Base-by-base conservation (phyloP, 2,113 vertebrate genomes). In the Lota lota region DNA sequence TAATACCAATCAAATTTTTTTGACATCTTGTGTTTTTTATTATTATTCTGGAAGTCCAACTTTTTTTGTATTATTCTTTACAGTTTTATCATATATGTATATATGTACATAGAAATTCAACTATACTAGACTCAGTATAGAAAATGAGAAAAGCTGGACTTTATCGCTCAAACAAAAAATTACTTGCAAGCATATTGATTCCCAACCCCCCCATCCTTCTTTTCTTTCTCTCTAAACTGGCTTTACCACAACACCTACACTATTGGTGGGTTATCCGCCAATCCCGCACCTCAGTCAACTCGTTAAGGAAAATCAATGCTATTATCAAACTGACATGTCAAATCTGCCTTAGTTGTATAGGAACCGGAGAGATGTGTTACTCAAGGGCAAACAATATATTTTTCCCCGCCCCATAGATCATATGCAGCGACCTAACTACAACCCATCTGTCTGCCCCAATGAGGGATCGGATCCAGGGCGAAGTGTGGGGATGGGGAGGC, bases 51-150 rank as follows among this genome's bases (percentile, higher is more conserved):
- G 7, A 84, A 87, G 84, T 88, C 66, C 78, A 92, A 91, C 83
- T 80, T 79, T 47, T 86, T 80, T 79, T 89, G 80, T 68, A 73
- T 69, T 58, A 71, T 79, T 87, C 83, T 89, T 86, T 90, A 89
- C 83, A 90, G 69, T 86, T 91, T 85, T 87, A 82, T 84, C 88
- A 90, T 89, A 89, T 87, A 90, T 91, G 81, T 91, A 89, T 91
- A 81, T 90, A 89, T 91, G 75, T 92, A 93, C 89, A 93, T 87
- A 89, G 83, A 80, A 87, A 90, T 85, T 90, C 73, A 72, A 78
- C 85, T 88, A 90, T 85, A 79, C 90, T 82, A 79, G 79, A 84
- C 88, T 92, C 81, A 33, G 28, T 33, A 89, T 90, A 90, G 85
- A 91, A 92, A 92, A 92, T 88, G 88, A 91, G 87, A 88, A 88